phyloP scores from a whole-genome alignment of 2,888 invertebrate species.

The Tinea semifulvella region DNA sequence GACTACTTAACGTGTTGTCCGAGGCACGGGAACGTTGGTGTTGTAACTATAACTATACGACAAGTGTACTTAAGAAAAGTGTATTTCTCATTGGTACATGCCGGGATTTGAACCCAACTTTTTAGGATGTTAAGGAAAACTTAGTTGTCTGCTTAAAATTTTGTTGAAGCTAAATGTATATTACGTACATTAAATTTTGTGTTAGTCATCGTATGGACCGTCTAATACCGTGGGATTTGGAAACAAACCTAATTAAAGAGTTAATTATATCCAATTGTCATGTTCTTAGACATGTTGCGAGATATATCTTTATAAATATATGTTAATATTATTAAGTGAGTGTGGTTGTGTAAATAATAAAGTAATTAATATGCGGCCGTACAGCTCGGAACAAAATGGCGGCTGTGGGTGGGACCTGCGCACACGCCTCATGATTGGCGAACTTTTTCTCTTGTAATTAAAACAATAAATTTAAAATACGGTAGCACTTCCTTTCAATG shows the following conservation, averaged over 20 bases:
- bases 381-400: conserved; percentile 48
- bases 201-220: neutral
- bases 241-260: conserved; percentile 11
- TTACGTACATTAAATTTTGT: conserved; percentile 1
- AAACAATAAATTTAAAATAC: conserved; percentile 7
- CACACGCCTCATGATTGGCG: conserved; percentile 44
- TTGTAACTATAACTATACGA: too few species aligned
- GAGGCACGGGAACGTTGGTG: too few species aligned
- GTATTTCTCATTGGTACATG: too few species aligned
- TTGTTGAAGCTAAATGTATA: too few species aligned
- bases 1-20: too few species aligned
- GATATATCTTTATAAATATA: conserved; percentile 8
- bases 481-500: conserved; percentile 1
- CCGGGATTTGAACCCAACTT: too few species aligned
- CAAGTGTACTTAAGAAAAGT: too few species aligned
- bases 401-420: conserved; percentile 45
- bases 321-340: conserved; percentile 10
- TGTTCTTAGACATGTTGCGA: conserved; percentile 8
- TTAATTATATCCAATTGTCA: conserved; percentile 13
- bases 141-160: too few species aligned
- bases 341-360: conserved; percentile 24
- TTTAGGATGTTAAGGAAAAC: too few species aligned
- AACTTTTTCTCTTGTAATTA: conserved; percentile 23
- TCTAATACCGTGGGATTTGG: conserved; percentile 6
- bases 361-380: conserved; percentile 40